phyloP scores from a whole-genome alignment of 2,113 vertebrate genomes.

The Aegotheles bennettii region DNA sequence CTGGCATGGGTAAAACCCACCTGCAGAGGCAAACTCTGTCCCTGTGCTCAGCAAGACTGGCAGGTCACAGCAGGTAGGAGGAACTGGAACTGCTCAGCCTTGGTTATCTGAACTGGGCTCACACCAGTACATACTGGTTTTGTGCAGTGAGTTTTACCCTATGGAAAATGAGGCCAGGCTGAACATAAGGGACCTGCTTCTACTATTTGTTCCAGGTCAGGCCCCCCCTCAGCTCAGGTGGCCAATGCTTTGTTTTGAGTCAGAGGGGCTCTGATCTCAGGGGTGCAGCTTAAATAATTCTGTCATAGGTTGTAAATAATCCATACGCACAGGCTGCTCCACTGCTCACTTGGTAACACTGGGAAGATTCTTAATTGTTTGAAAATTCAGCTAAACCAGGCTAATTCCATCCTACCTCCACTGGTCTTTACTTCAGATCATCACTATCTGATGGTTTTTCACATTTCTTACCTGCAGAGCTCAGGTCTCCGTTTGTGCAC shows the following conservation, averaged over 20 bases:
- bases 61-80: background rate
- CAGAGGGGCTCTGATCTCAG: background rate
- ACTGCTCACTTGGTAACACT: fast-evolving
- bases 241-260: background rate
- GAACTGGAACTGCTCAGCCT: background rate
- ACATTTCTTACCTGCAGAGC: background rate
- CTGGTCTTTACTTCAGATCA: fast-evolving
- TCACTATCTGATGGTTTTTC: fast-evolving
- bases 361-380: background rate
- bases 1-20: background rate
- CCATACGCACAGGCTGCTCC: background rate
- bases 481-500: background rate
- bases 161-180: background rate
- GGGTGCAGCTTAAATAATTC: background rate
- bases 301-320: background rate
- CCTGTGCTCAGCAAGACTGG: background rate
- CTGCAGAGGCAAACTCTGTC: background rate
- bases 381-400: background rate
- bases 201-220: background rate
- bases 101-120: background rate
- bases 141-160: background rate
- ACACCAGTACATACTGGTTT: background rate
- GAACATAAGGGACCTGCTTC: background rate
- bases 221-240: no score
- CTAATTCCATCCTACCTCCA: background rate